Conservation (phyloP, 2,888 invertebrate species). For the Celastrina argiolus region DNA sequence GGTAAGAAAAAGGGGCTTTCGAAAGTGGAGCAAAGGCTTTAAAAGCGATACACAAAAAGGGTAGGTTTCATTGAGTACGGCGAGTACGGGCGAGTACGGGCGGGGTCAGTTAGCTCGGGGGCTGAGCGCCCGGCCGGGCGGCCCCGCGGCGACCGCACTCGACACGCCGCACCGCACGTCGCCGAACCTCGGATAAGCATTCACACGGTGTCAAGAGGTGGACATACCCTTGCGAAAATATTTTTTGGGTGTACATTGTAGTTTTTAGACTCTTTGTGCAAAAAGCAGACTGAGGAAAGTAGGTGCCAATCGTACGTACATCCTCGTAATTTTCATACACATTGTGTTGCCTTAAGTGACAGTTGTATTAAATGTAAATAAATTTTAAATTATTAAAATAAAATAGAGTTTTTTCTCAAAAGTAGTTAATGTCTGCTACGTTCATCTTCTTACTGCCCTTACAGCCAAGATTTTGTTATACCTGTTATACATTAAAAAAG, state of each 20-base stretch:
- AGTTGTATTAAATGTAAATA: no score
- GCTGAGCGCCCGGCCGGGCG: conserved; percentile 59
- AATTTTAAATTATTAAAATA: no score
- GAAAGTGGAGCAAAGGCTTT: conserved; percentile 10
- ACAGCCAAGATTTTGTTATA: no score
- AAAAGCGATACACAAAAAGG: conserved; percentile 29
- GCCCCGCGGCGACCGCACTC: conserved; percentile 77
- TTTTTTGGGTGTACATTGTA: neutral
- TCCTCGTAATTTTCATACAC: no score
- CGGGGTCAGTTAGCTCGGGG: conserved; percentile 67
- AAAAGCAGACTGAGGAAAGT: no score
- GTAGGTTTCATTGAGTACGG: conserved; percentile 67
- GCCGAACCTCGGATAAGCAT: conserved; percentile 73
- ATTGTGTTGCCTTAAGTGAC: no score
- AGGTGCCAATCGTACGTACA: no score
- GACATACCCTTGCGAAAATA: conserved; percentile 39
- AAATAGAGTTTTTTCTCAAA: no score
- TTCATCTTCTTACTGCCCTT: no score
- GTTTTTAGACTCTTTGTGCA: no score
- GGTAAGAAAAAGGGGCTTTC: neutral
- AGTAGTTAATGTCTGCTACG: no score
- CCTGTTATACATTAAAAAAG: no score
- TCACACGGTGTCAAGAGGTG: conserved; percentile 47
- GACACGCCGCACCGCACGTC: conserved; percentile 70
- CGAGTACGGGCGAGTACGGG: conserved; percentile 61